phyloP scores from a whole-genome alignment of 2,888 invertebrate species.

The Pollenia griseotomentosa region DNA sequence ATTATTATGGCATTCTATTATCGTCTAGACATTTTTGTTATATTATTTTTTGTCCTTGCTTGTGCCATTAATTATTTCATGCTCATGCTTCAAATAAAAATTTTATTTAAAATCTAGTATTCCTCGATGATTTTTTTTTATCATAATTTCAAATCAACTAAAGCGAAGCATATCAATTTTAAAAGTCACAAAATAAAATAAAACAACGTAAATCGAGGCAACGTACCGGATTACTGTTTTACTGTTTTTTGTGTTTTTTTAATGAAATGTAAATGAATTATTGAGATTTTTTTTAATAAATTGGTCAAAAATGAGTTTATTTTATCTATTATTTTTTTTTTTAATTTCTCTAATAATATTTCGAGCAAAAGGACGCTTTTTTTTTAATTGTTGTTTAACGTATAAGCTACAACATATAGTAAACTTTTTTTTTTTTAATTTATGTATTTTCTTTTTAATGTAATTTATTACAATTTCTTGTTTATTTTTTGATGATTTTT shows the following conservation, averaged over 20 bases:
- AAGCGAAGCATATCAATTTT: too few relatives aligned
- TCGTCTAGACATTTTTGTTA: too few relatives aligned
- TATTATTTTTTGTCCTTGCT: background rate
- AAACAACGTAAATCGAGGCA: too few relatives aligned
- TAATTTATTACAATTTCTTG: constrained; percentile 58
- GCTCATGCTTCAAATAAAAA: too few relatives aligned
- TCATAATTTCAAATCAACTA: too few relatives aligned
- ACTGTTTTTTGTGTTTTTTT: too few relatives aligned
- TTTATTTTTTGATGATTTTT: constrained; percentile 51
- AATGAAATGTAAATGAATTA: background rate
- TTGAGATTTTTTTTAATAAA: constrained; percentile 36
- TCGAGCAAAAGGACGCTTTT: constrained; percentile 68
- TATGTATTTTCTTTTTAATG: constrained; percentile 22
- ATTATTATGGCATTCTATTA: background rate
- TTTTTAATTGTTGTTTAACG: constrained; percentile 72
- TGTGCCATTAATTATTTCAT: background rate
- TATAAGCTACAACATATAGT: constrained; percentile 64
- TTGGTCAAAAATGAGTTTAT: constrained; percentile 58
- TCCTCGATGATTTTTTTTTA: too few relatives aligned
- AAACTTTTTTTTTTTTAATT: background rate
- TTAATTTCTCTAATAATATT: constrained; percentile 39
- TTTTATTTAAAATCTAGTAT: too few relatives aligned
- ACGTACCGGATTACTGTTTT: too few relatives aligned
- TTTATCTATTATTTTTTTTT: background rate
- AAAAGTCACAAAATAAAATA: too few relatives aligned